Conservation (phyloP, 2,888 invertebrate genomes). For the Amiota mariae region DNA sequence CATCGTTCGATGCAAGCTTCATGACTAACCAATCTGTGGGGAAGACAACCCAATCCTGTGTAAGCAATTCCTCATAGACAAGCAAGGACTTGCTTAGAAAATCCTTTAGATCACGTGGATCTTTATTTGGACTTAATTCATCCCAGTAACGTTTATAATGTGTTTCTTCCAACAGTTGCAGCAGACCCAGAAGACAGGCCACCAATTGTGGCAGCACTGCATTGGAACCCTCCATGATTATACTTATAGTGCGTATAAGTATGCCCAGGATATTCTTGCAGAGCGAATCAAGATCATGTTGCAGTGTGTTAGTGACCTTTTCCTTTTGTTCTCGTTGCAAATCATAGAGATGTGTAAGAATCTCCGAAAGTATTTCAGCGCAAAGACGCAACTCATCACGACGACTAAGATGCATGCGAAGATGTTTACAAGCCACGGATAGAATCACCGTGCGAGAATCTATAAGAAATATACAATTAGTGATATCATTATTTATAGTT, state of each 20-base stretch:
- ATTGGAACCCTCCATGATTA: constrained; percentile 85
- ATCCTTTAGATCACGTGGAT: constrained; percentile 87
- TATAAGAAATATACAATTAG: constrained; percentile 21
- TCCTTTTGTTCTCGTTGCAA: constrained; percentile 75
- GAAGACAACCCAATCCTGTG: constrained; percentile 76
- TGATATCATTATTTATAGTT: not conserved
- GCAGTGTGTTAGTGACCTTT: constrained; percentile 74
- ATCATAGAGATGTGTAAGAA: constrained; percentile 79
- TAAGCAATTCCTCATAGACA: constrained; percentile 72
- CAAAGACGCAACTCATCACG: constrained; percentile 88
- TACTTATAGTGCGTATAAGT: constrained; percentile 87
- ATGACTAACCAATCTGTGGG: constrained; percentile 93
- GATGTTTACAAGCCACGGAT: constrained; percentile 87
- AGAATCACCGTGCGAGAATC: constrained; percentile 90
- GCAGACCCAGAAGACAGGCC: constrained; percentile 87
- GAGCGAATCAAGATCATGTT: constrained; percentile 88
- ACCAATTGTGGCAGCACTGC: constrained; percentile 84
- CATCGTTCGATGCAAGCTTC: constrained; percentile 89
- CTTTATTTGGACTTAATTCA: constrained; percentile 78
- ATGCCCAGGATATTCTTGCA: constrained; percentile 88
- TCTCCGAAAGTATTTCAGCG: constrained; percentile 89
- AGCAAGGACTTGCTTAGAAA: constrained; percentile 88
- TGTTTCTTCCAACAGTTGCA: constrained; percentile 89
- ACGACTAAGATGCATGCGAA: constrained; percentile 86
- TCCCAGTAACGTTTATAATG: constrained; percentile 92